phyloP scores from a whole-genome alignment of 2,888 invertebrate genomes.

The Drosophila anomelani region DNA sequence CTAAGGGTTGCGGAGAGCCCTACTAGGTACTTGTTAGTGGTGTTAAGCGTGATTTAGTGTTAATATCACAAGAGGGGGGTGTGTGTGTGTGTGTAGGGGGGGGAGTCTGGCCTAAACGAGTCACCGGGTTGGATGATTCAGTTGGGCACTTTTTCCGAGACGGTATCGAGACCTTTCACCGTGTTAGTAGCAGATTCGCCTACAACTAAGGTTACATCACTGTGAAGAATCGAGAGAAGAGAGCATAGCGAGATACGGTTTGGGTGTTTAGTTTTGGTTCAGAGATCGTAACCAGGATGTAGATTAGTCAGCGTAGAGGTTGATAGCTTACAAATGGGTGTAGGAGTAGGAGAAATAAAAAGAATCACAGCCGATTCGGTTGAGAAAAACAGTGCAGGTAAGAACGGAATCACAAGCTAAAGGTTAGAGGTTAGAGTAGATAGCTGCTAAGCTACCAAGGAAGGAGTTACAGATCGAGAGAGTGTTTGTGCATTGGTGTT shows the following conservation, averaged over 20 bases:
- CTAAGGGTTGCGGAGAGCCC: constrained; percentile 38
- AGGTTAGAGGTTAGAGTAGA: constrained; percentile 22
- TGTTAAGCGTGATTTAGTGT: constrained; percentile 65
- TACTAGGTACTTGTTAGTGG: constrained; percentile 57
- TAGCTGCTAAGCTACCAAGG: constrained; percentile 8
- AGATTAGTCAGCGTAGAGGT: constrained; percentile 24
- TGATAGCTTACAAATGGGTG: constrained; percentile 22
- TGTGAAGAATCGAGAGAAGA: constrained; percentile 72
- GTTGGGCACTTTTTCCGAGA: constrained; percentile 80
- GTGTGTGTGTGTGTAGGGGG: constrained; percentile 19
- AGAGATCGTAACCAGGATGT: constrained; percentile 53
- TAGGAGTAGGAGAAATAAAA: constrained; percentile 16
- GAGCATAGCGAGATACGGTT: constrained; percentile 58
- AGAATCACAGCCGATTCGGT: constrained; percentile 3
- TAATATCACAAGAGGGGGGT: constrained; percentile 65
- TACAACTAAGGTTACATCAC: constrained; percentile 77
- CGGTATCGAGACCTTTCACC: constrained; percentile 71
- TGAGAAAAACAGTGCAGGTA: constrained; percentile 19
- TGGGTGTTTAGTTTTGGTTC: constrained; percentile 57
- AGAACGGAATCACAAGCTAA: constrained; percentile 37
- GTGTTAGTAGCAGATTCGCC: constrained; percentile 63
- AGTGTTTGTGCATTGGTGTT: constrained; percentile 25
- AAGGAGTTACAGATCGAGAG: constrained; percentile 14
- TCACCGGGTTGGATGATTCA: constrained; percentile 45
- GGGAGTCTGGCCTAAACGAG: constrained; percentile 40